phyloP scores from a whole-genome alignment of 1,140 invertebrate species.

The Leptinotarsa undecemlineata region DNA sequence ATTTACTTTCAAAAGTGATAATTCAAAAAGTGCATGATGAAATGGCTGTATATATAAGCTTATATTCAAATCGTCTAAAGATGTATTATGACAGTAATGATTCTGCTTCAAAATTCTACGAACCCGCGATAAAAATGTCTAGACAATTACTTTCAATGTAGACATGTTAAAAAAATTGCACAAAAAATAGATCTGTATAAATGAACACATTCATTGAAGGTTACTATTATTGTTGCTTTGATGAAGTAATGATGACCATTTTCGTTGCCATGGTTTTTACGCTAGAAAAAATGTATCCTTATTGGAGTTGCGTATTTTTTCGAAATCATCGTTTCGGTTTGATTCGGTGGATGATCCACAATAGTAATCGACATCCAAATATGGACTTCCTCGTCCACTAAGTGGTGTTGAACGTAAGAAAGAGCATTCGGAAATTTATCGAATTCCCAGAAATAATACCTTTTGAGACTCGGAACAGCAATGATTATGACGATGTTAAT shows the following conservation, averaged over 20 bases:
- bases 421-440: not conserved
- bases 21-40: too few relatives aligned
- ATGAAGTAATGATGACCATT: constrained; percentile 1
- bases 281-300: not conserved
- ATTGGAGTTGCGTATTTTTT: not conserved
- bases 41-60: too few relatives aligned
- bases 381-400: not conserved
- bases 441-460: not conserved
- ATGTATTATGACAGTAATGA: too few relatives aligned
- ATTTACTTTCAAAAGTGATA: too few relatives aligned
- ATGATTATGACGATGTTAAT: not conserved
- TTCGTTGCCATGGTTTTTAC: not conserved
- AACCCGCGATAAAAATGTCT: too few relatives aligned
- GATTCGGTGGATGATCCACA: not conserved
- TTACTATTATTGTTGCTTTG: not conserved
- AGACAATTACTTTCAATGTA: too few relatives aligned
- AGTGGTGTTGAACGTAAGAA: not conserved
- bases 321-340: not conserved
- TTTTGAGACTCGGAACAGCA: not conserved
- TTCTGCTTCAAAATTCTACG: too few relatives aligned
- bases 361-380: not conserved
- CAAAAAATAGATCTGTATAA: too few relatives aligned
- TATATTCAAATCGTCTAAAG: too few relatives aligned
- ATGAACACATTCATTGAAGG: too few relatives aligned
- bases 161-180: too few relatives aligned